Percentiles rank a stretch among this genome's conserved stretches.
phyloP scores from a whole-genome alignment of 2,113 vertebrate species.

The Edolisoma coerulescens region DNA sequence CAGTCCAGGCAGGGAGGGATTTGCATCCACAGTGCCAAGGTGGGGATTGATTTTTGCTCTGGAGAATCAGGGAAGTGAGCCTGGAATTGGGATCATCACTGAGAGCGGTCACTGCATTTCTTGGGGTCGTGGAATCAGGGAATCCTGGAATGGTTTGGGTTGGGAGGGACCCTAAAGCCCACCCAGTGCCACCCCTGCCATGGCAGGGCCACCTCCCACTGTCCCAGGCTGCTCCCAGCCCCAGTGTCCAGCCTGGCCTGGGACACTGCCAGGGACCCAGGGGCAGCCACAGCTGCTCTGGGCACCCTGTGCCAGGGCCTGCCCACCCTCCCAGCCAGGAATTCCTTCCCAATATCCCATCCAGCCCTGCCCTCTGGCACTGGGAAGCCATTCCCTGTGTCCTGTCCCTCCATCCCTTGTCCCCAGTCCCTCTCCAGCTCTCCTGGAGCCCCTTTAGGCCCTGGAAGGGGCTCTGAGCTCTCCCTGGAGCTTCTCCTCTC shows the following conservation, averaged over 20 bases:
- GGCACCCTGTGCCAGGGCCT: not conserved
- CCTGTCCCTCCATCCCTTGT: not conserved
- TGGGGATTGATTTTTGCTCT: not conserved
- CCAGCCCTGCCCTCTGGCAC: not conserved
- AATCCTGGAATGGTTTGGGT: not conserved
- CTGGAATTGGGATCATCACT: not conserved
- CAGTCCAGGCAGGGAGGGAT: not conserved
- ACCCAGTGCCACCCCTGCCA: accelerated
- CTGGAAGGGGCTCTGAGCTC: not conserved
- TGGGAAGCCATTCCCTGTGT: not conserved
- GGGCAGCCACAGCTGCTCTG: not conserved
- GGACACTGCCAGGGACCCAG: not conserved
- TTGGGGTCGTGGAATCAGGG: not conserved
- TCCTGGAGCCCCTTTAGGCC: not conserved
- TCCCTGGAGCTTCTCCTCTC: not conserved
- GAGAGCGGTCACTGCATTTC: not conserved
- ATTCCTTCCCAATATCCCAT: not conserved
- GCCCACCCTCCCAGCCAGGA: accelerated
- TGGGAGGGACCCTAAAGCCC: not conserved
- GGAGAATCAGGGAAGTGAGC: not conserved
- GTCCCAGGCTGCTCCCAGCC: not conserved
- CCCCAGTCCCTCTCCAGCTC: not conserved
- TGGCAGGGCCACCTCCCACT: not conserved
- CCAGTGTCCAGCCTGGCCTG: not conserved
- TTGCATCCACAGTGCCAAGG: not conserved